phyloP scores from a whole-genome alignment of 2,888 invertebrate genomes.

The Trachelus iudaicus region DNA sequence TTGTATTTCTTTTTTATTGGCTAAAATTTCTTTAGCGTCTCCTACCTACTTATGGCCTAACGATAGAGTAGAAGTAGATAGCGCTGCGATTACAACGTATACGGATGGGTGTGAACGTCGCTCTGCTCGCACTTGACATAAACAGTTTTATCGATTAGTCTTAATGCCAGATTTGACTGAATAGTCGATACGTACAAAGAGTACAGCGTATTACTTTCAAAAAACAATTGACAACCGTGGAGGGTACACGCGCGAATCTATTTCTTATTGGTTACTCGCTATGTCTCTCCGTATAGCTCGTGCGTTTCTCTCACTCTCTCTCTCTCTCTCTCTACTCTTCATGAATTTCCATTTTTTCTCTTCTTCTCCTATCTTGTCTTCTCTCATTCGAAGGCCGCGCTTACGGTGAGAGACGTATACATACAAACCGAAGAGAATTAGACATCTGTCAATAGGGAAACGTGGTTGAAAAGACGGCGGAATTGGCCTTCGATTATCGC shows the following conservation, averaged over 20 bases:
- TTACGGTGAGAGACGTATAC: slow-evolving; percentile 15
- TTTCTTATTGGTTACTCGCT: slow-evolving; percentile 1
- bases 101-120: slow-evolving; percentile 42
- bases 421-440: slow-evolving; percentile 5
- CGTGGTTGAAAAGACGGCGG: background rate
- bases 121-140: slow-evolving; percentile 23
- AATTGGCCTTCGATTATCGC: no score
- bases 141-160: slow-evolving; percentile 42
- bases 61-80: slow-evolving; percentile 30
- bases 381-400: background rate
- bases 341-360: no score
- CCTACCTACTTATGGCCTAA: no score
- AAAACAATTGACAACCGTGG: slow-evolving; percentile 64
- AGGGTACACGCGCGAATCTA: slow-evolving; percentile 42
- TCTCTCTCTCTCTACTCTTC: no score
- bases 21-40: no score
- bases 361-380: no score
- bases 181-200: slow-evolving; percentile 47
- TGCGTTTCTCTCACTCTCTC: no score
- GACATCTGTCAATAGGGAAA: no score
- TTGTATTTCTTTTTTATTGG: no score
- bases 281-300: background rate
- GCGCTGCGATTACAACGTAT: slow-evolving; percentile 44
- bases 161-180: slow-evolving; percentile 42
- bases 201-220: slow-evolving; percentile 63